Percentiles rank a stretch among this genome's conserved stretches.
These are phyloP conservation scores for Cecidostiba fungosa DNA, from an alignment of 2,888 invertebrate genomes.

Conservation along the genomic window DNA sequence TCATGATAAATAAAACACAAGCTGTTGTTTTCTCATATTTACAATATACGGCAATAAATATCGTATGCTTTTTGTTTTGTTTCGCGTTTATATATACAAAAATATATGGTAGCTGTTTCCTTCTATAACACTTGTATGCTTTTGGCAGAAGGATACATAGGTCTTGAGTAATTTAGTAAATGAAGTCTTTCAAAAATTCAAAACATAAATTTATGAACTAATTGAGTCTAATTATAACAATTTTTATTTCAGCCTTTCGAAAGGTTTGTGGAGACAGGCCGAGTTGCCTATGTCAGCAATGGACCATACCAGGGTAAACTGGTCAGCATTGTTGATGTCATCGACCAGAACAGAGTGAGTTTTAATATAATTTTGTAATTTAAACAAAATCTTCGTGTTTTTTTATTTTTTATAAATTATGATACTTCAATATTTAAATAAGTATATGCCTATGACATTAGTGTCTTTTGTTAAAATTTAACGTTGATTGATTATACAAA, in stretches of 20 bases:
- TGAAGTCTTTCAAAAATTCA: not conserved
- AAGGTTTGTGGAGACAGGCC: conserved; percentile 98
- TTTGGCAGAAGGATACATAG: not conserved
- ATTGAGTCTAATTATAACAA: conserved; percentile 15
- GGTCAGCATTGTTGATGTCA: conserved; percentile 96
- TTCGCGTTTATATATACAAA: not conserved
- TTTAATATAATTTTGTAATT: conserved; percentile 33
- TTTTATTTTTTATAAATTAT: not conserved
- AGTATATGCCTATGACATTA: not conserved
- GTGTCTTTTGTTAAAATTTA: too few relatives aligned
- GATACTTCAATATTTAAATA: not conserved
- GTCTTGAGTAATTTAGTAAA: not conserved
- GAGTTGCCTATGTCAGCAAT: conserved; percentile 96
- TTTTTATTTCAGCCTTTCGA: conserved; percentile 87
- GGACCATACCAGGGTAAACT: conserved; percentile 96
- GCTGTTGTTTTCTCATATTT: not conserved
- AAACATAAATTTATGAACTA: not conserved
- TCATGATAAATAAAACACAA: not conserved
- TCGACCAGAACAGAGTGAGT: conserved; percentile 96
- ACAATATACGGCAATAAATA: not conserved
- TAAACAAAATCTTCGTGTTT: not conserved
- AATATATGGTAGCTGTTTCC: not conserved
- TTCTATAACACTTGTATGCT: not conserved
- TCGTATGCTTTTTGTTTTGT: not conserved
- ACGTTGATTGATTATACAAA: too few relatives aligned